Evolutionary conservation across 2,113 vertebrate genomes (phyloP), one percentile per base, ranked within the genome.

Genomic region (Trochalopteron elliotii): DNA sequence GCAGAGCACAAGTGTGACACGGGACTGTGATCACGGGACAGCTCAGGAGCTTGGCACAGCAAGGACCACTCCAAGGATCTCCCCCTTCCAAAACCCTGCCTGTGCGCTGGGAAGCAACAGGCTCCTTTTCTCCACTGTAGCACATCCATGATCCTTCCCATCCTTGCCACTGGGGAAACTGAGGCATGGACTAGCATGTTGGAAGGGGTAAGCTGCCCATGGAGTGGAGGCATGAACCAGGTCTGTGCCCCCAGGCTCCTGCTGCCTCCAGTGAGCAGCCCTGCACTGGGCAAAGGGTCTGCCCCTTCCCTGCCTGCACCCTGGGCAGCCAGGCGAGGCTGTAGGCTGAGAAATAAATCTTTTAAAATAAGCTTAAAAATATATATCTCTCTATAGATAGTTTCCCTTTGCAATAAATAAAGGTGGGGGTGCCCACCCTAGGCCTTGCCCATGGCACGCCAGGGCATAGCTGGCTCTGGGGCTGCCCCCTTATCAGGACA

Each of bases 371-470:
- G 92, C 94, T 97, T 97, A 97, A 97, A 97, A 97, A 97, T 97
- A 97, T 97, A 97, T 97, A 97, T 96, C 92, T 97, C 96, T 97
- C 96, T 97, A 97, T 97, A 97, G 96, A 97, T 97, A 97, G 95
- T 95, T 97, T 97, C 96, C 96, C 96, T 97, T 97, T 97, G 96
- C 94, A 97, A 97, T 97, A 97, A 97, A 97, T 97, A 97, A 97
- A 95, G 92, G 96, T 84, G 55, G 55, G 92, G 55, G 15, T 83
- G 85, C 75, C 85, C 14, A 3, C 71, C 61, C 88, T 87, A 87
- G 92, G 79, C 91, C 89, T 86, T 90, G 79, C 79, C 92, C 82
- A 33, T 6, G 9, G 91, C 72, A 70, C 1, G 4, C 83, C 59
- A 91, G 78, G 79, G 86, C 72, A 75, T 15, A 31, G 44, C 47